A percentile compares a stretch with the other conserved stretches of the same genome.
Conservation (phyloP, 1,140 invertebrate species). For the Sinonovacula constricta region DNA sequence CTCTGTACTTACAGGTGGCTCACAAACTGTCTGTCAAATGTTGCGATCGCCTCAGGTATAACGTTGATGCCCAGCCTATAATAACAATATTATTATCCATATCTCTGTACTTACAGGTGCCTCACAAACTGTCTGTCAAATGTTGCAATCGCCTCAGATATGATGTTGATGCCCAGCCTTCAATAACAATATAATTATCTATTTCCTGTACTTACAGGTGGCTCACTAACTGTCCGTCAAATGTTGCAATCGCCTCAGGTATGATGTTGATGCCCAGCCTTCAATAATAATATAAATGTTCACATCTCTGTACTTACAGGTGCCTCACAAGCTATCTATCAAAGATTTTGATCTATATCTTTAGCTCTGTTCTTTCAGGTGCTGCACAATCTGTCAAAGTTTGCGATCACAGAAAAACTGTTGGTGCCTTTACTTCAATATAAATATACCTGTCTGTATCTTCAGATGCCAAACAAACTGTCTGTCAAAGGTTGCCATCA, state of each 20-base stretch:
- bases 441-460: too few relatives aligned
- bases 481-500: constrained; percentile 31
- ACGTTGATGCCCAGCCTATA: constrained; percentile 19
- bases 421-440: too few relatives aligned
- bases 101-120: too few relatives aligned
- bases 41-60: constrained; percentile 23
- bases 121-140: constrained; percentile 35
- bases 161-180: constrained; percentile 23
- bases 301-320: too few relatives aligned
- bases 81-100: too few relatives aligned
- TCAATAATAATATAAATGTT: too few relatives aligned
- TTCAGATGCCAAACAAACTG: constrained; percentile 43
- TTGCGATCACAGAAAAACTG: constrained; percentile 11
- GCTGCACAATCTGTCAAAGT: constrained; percentile 24
- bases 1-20: too few relatives aligned
- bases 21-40: constrained; percentile 37
- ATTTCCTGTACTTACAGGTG: too few relatives aligned
- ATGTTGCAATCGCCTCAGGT: constrained; percentile 27
- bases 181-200: too few relatives aligned
- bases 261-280: constrained; percentile 21
- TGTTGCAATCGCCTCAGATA: constrained; percentile 24
- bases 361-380: too few relatives aligned
- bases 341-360: constrained; percentile 22
- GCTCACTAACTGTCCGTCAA: constrained; percentile 29
- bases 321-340: constrained; percentile 27